These are phyloP conservation scores for Odontomachus brunneus DNA, from an alignment of 1,140 invertebrate species.

Conservation along the genomic window DNA sequence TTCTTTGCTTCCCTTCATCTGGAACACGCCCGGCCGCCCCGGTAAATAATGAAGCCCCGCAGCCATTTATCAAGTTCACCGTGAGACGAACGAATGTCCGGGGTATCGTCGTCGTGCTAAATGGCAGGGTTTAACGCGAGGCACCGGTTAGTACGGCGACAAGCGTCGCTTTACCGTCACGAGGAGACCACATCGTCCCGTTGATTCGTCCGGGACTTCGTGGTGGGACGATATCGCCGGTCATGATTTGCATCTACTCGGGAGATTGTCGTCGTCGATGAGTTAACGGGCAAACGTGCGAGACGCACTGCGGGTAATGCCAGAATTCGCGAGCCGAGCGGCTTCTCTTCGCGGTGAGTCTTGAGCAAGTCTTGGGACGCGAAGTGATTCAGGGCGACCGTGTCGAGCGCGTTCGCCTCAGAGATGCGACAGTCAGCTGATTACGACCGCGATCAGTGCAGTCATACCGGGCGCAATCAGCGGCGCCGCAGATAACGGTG, in stretches of 20 bases:
- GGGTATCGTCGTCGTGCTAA: conserved; percentile 43
- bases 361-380: no score
- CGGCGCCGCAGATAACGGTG: conserved; percentile 57
- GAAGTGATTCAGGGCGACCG: no score
- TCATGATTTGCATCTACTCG: no score
- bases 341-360: background rate
- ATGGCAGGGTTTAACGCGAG: conserved; percentile 57
- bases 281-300: no score
- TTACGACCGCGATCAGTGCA: conserved; percentile 40
- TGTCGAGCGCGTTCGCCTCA: conserved; percentile 20
- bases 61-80: conserved; percentile 67
- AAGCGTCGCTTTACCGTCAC: conserved; percentile 4
- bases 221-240: background rate
- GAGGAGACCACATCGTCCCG: conserved; percentile 1
- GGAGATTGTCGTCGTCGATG: no score
- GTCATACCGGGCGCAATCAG: conserved; percentile 20
- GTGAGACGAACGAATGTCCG: conserved; percentile 54
- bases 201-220: conserved; percentile 2
- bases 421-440: conserved; percentile 65
- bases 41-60: conserved; percentile 70
- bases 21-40: background rate
- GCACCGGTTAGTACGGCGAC: conserved; percentile 22
- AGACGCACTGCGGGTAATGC: no score
- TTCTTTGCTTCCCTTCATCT: no score
- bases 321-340: no score